Conservation (phyloP, 2,113 vertebrate genomes). For the Psilopsiagon aurifrons region DNA sequence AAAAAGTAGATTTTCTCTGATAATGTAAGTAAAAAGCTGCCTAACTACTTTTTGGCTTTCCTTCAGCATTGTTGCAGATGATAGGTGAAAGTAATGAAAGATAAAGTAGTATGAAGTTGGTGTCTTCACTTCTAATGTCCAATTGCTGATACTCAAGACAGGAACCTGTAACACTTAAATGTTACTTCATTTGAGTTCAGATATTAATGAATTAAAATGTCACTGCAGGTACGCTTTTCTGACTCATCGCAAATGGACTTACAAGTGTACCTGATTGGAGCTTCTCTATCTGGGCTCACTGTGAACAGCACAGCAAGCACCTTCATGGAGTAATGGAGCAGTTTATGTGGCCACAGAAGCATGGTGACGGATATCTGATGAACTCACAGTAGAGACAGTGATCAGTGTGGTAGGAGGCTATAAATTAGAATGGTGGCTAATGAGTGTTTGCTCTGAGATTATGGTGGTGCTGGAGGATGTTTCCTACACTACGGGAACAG, state of each 20-base stretch:
- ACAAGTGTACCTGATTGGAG: neutral
- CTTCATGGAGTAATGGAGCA: neutral
- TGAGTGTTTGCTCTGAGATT: neutral
- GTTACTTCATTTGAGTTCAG: neutral
- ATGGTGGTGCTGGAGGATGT: neutral
- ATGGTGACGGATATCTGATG: neutral
- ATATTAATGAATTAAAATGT: neutral
- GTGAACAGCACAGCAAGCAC: neutral
- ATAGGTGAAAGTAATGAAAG: neutral
- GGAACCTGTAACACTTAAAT: neutral
- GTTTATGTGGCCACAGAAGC: neutral
- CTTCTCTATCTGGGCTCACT: neutral
- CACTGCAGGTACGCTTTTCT: neutral
- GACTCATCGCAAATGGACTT: neutral
- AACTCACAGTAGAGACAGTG: neutral
- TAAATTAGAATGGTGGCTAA: neutral
- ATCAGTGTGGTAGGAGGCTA: neutral
- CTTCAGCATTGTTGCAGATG: neutral
- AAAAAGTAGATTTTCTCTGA: neutral
- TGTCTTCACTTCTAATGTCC: neutral
- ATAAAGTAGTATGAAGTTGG: neutral
- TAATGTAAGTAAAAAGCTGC: neutral
- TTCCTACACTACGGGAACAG: neutral
- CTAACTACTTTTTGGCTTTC: neutral
- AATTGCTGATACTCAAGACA: neutral